Percentiles rank a stretch among this genome's conserved stretches.
Conservation (phyloP, 2,797 vertebrate genomes). For the Hapalemur alaotrensis region DNA sequence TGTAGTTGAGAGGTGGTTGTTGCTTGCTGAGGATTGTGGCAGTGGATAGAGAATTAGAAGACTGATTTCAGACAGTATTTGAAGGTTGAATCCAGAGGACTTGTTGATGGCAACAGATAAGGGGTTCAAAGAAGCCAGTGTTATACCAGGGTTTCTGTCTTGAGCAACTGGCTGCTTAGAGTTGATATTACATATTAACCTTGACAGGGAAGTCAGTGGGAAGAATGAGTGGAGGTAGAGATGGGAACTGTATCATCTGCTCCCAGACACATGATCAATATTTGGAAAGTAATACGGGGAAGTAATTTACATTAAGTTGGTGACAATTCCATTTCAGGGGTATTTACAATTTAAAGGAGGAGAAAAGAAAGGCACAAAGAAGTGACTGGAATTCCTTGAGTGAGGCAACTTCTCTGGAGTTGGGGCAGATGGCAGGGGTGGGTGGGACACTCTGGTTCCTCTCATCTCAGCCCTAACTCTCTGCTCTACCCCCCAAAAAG, state of each 20-base stretch:
- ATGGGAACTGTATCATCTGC: not conserved
- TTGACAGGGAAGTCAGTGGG: not conserved
- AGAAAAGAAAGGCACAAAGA: not conserved
- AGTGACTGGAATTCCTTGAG: not conserved
- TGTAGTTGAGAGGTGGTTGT: not conserved
- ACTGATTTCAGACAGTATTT: not conserved
- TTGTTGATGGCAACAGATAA: not conserved
- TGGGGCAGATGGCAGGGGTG: no score
- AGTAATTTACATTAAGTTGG: not conserved
- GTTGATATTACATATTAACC: not conserved
- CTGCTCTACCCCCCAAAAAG: fast-evolving
- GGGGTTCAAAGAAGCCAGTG: not conserved
- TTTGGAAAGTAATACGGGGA: not conserved
- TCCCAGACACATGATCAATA: not conserved
- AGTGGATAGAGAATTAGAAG: not conserved
- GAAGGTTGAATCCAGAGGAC: not conserved
- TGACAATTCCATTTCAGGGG: not conserved
- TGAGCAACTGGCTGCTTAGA: not conserved
- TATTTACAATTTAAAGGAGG: not conserved
- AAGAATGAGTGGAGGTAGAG: not conserved
- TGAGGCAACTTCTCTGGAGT: not conserved
- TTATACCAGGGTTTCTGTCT: not conserved
- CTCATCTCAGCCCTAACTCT: not conserved
- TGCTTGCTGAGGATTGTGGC: not conserved
- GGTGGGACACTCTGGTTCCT: not conserved